Conservation (phyloP, 1,140 invertebrate genomes). For the Leptinotarsa lineolata region DNA sequence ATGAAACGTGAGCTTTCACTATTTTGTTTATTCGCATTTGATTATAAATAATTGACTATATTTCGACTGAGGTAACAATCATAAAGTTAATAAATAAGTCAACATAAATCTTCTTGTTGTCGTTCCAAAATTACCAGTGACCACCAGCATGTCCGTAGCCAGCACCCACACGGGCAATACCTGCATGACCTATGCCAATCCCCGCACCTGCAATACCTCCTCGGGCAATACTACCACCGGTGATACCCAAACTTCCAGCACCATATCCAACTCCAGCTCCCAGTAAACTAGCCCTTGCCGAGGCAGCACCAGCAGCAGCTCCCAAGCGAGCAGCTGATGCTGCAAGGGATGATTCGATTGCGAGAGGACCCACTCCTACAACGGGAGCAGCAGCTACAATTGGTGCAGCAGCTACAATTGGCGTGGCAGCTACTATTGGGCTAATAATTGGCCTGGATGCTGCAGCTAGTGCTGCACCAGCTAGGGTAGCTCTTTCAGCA, state of each 20-base stretch:
- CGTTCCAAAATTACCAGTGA: background rate
- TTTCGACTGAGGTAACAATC: background rate
- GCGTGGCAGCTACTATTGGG: constrained; percentile 7
- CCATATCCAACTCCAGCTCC: background rate
- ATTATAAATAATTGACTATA: constrained; percentile 1
- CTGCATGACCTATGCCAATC: background rate
- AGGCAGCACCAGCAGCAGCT: background rate
- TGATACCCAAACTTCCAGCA: background rate
- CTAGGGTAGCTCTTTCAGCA: background rate
- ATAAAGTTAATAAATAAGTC: constrained; percentile 2
- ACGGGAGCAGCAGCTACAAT: background rate
- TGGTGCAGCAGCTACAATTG: constrained; percentile 6
- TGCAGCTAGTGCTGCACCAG: constrained; percentile 1
- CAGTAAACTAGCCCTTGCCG: background rate
- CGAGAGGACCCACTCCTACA: background rate
- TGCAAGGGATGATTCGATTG: background rate
- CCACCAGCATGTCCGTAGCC: background rate
- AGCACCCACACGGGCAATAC: constrained; percentile 3
- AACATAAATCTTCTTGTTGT: background rate
- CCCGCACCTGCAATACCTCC: background rate
- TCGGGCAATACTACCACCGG: background rate
- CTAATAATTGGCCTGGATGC: constrained; percentile 10
- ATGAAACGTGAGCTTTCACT: too few relatives aligned
- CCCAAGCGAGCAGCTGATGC: background rate
- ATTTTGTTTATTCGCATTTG: background rate